phyloP scores from a whole-genome alignment of 2,113 vertebrate species.

The Ovis canadensis region DNA sequence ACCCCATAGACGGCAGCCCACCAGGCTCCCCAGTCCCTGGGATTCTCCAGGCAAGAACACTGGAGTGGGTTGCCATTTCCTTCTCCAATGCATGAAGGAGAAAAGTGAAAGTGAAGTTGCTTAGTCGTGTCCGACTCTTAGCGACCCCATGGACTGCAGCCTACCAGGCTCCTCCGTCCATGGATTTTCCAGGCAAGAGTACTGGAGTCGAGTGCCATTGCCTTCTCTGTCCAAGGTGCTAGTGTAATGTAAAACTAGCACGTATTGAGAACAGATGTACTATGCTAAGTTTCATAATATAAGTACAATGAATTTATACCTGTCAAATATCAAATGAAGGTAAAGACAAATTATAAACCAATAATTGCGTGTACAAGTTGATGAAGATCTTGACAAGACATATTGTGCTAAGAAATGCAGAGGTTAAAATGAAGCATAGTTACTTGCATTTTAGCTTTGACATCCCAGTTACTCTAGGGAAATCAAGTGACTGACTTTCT shows the following conservation, averaged over 20 bases:
- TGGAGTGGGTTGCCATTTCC: too few relatives aligned
- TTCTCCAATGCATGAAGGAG: too few relatives aligned
- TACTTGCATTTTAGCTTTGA: neutral
- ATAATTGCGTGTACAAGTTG: neutral
- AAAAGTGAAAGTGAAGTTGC: too few relatives aligned
- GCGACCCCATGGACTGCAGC: too few relatives aligned
- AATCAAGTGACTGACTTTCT: neutral
- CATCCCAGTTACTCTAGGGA: neutral
- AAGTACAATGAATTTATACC: neutral
- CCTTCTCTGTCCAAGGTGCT: neutral
- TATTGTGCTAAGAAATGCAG: neutral
- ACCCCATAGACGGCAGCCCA: too few relatives aligned
- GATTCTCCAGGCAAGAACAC: too few relatives aligned
- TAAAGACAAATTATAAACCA: slow-evolving; percentile 13
- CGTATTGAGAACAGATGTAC: neutral
- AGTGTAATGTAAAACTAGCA: neutral
- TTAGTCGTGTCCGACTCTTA: too few relatives aligned
- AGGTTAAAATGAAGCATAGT: neutral
- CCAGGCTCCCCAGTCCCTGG: too few relatives aligned
- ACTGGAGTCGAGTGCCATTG: too few relatives aligned
- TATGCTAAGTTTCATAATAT: neutral
- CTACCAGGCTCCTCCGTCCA: too few relatives aligned
- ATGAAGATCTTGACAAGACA: neutral
- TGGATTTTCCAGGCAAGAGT: too few relatives aligned
- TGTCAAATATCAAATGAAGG: neutral